Conservation (phyloP, 2,888 invertebrate species). For the Caenorhabditis sp. region DNA sequence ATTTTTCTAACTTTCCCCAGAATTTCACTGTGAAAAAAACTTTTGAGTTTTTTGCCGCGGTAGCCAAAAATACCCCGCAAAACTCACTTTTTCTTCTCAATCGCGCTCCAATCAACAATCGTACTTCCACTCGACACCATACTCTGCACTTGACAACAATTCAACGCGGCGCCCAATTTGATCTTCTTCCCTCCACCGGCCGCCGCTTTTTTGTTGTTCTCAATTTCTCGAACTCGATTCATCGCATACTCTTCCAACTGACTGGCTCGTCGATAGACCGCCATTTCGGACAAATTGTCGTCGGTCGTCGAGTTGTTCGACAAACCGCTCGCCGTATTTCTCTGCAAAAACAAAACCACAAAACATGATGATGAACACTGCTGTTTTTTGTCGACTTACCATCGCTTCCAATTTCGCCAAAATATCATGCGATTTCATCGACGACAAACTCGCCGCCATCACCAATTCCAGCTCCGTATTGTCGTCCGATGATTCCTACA, state of each 20-base stretch:
- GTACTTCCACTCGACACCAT: constrained; percentile 53
- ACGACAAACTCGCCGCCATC: constrained; percentile 66
- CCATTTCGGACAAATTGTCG: constrained; percentile 52
- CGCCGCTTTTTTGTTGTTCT: constrained; percentile 44
- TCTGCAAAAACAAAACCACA: constrained; percentile 3
- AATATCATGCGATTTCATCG: constrained; percentile 63
- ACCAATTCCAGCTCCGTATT: constrained; percentile 77
- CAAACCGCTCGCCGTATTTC: constrained; percentile 4
- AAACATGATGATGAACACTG: too few relatives aligned
- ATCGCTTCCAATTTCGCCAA: constrained; percentile 54
- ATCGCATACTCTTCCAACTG: constrained; percentile 60
- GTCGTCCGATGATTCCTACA: background rate
- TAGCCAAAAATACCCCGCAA: background rate
- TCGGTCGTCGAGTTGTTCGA: constrained; percentile 28
- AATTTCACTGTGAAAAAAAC: too few relatives aligned
- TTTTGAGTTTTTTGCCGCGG: too few relatives aligned
- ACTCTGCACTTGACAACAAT: constrained; percentile 52
- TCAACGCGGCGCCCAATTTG: constrained; percentile 43
- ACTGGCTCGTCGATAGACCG: constrained; percentile 58
- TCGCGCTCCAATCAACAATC: constrained; percentile 46
- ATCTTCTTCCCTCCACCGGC: constrained; percentile 51
- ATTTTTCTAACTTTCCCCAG: too few relatives aligned
- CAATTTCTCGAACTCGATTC: constrained; percentile 47
- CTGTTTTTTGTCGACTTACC: constrained; percentile 3
- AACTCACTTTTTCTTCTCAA: constrained; percentile 47